Base-by-base conservation (phyloP, 2,113 vertebrate genomes). In the Brachirus orientalis region DNA sequence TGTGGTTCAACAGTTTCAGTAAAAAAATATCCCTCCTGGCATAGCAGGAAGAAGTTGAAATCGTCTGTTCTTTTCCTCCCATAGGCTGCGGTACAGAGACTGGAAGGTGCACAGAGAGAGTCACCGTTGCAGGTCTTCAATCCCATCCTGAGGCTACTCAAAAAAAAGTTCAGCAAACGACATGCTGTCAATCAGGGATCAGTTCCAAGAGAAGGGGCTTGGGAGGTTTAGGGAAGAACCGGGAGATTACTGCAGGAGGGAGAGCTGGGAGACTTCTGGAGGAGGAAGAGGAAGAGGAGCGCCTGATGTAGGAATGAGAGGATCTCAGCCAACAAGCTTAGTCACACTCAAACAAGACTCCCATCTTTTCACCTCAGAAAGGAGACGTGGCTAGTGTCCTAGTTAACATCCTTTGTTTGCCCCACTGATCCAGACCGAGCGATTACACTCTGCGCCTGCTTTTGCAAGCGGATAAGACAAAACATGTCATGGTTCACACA, bases 291-390 rank as follows among this genome's bases (percentile, higher is more conserved):
- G 47, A 72, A 55, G 60, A 72, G 59, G 55, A 74, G 58, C 28
- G 38, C 37, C 66, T 45, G 47, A 73, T 64, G 80, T 28, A 20
- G 61, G 65, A 64, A 74, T 60, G 68, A 68, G 54, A 75, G 65
- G 68, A 77, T 77, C 76, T 83, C 69, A 79, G 83, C 83, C 83
- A 86, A 78, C 61, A 82, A 86, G 83, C 80, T 86, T 80, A n/a
- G 82, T 79, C 69, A 76, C 80, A 86, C 76, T 77, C 38, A 72
- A 76, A 74, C 59, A 63, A 72, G 60, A 75, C 69, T 70, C 61
- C n/a, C 56, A 46, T 36, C 63, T n/a, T n/a, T n/a, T n/a, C n/a
- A n/a, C n/a, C 73, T 82, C 10, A 0, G 41, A 65, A 35, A 47
- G 47, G 67, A 78, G 65, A 48, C 18, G 36, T 44, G 72, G 77